phyloP scores from a whole-genome alignment of 2,113 vertebrate genomes.

The Malurus elegans region DNA sequence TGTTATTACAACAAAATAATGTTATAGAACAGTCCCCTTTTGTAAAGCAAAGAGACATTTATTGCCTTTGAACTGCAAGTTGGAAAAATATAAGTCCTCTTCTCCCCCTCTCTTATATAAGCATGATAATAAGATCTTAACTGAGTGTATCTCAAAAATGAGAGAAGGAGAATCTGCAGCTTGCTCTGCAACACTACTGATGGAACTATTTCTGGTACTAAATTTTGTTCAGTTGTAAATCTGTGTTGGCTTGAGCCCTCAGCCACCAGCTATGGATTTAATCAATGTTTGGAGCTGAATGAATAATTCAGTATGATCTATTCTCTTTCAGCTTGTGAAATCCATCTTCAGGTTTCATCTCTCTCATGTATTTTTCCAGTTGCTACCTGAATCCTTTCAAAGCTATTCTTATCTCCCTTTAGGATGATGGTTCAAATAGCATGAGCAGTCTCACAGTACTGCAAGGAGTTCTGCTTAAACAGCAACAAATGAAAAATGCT shows the following conservation, averaged over 20 bases:
- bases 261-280: conserved; percentile 44
- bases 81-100: not conserved
- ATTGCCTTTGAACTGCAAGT: not conserved
- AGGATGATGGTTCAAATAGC: not conserved
- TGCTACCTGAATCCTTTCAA: not conserved
- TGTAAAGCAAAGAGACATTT: not conserved
- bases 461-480: not conserved
- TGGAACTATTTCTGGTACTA: conserved; percentile 32
- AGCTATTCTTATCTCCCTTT: not conserved
- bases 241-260: conserved; percentile 27
- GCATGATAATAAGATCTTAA: not conserved
- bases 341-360: conserved; percentile 37
- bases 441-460: not conserved
- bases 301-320: conserved; percentile 55
- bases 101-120: not conserved
- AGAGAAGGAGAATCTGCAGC: not conserved
- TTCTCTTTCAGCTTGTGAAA: conserved; percentile 23
- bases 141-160: not conserved
- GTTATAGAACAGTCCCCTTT: not conserved
- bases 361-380: conserved; percentile 6
- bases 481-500: not conserved
- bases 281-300: conserved; percentile 37
- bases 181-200: not conserved
- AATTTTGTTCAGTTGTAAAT: conserved; percentile 51
- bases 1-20: not conserved